Conservation (phyloP, 2,113 vertebrate genomes). For the Tragelaphus scriptus region DNA sequence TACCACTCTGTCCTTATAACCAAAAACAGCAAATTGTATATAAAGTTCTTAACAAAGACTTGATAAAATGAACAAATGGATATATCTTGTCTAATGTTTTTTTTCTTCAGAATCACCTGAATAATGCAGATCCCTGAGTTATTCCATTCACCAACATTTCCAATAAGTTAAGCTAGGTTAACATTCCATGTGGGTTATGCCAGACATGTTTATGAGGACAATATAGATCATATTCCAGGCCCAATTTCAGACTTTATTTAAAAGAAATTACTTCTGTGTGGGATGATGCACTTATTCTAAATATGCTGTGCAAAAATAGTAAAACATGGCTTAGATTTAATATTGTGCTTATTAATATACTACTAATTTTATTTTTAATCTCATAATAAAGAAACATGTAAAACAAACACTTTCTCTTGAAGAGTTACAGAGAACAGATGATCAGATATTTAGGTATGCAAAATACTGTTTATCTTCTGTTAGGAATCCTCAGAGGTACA, state of each 20-base stretch:
- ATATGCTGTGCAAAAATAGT: background rate
- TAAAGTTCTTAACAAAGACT: background rate
- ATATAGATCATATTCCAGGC: background rate
- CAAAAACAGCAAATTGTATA: background rate
- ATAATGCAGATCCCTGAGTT: background rate
- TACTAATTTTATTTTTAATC: background rate
- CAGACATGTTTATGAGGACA: background rate
- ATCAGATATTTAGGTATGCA: background rate
- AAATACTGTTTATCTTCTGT: background rate
- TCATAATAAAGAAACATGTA: background rate
- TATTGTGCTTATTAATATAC: background rate
- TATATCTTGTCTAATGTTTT: background rate
- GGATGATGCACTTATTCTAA: background rate
- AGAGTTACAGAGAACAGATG: background rate
- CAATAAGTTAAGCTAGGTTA: background rate
- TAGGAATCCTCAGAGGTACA: background rate
- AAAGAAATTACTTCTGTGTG: background rate
- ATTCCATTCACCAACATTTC: background rate
- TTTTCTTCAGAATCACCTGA: background rate
- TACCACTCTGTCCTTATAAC: fast-evolving
- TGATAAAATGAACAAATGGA: background rate
- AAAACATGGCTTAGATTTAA: background rate
- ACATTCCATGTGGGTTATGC: background rate
- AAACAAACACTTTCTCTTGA: background rate
- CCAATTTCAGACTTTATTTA: background rate